Evolutionary conservation across 2,113 vertebrate genomes (phyloP).

Genomic region (Upupa epops): DNA sequence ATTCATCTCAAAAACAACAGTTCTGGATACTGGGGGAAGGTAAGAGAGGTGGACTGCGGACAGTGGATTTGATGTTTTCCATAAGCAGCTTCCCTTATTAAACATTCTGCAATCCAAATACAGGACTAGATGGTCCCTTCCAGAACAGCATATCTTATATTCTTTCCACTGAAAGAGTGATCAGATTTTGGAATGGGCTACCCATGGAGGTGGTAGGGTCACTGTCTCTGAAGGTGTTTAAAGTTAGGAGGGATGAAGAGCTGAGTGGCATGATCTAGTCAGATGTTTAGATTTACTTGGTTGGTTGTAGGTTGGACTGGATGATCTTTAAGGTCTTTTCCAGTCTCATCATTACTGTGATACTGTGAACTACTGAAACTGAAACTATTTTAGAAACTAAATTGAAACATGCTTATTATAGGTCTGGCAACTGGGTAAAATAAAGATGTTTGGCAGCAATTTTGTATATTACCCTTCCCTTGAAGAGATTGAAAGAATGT

Average conservation of each 20-base stretch:
- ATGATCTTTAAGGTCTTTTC: no score
- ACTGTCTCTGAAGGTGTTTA: no score
- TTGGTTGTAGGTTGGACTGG: no score
- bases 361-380: no score
- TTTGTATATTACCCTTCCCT: neutral
- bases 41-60: neutral
- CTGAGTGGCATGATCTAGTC: no score
- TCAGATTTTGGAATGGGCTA: no score
- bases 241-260: no score
- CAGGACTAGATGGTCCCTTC: neutral
- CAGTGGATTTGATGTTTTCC: neutral
- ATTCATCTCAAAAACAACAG: neutral
- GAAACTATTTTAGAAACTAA: neutral
- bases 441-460: neutral
- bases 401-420: neutral
- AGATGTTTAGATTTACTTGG: no score
- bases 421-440: neutral
- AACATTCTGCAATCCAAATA: neutral
- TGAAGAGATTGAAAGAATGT: neutral
- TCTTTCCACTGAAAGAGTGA: no score
- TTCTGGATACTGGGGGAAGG: neutral
- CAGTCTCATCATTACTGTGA: no score
- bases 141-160: rapidly evolving
- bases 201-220: no score
- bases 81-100: neutral